phyloP scores from a whole-genome alignment of 2,888 invertebrate genomes.

The Labia minor region DNA sequence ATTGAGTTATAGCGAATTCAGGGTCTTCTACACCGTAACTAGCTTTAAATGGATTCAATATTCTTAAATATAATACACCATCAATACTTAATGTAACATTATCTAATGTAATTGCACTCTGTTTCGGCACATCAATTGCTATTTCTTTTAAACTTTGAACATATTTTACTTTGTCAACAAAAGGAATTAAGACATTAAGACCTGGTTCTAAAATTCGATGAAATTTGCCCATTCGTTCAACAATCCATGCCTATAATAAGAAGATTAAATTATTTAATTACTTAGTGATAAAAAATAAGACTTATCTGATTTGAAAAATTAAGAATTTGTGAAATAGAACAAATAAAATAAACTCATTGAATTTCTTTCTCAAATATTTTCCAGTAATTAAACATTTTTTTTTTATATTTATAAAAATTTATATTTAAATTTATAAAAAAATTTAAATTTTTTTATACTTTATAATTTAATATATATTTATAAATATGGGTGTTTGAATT shows the following conservation, averaged over 20 bases:
- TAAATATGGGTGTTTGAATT: too few relatives aligned
- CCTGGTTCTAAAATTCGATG: conserved; percentile 89
- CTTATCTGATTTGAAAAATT: neutral
- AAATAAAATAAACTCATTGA: conserved; percentile 3
- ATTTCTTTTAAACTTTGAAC: conserved; percentile 98
- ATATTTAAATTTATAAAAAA: too few relatives aligned
- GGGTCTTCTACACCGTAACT: conserved; percentile 99
- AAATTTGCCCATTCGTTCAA: conserved; percentile 97
- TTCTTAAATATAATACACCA: conserved; percentile 89
- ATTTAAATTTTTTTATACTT: too few relatives aligned
- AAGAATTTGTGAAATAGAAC: conserved; percentile 17
- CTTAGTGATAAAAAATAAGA: neutral
- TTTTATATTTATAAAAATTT: too few relatives aligned
- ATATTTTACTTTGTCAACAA: conserved; percentile 88
- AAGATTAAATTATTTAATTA: too few relatives aligned
- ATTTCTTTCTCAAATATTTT: neutral
- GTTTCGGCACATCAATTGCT: conserved; percentile 97
- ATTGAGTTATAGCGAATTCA: conserved; percentile 96
- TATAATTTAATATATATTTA: too few relatives aligned
- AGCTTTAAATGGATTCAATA: conserved; percentile 86
- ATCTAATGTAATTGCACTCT: conserved; percentile 94
- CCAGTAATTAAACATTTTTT: too few relatives aligned
- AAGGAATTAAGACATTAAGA: conserved; percentile 79
- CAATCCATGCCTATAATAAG: conserved; percentile 83
- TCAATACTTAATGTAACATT: conserved; percentile 95